These are phyloP conservation scores for Drosophila yakuba DNA, from an alignment of 1,140 invertebrate genomes.

Conservation along the genomic window DNA sequence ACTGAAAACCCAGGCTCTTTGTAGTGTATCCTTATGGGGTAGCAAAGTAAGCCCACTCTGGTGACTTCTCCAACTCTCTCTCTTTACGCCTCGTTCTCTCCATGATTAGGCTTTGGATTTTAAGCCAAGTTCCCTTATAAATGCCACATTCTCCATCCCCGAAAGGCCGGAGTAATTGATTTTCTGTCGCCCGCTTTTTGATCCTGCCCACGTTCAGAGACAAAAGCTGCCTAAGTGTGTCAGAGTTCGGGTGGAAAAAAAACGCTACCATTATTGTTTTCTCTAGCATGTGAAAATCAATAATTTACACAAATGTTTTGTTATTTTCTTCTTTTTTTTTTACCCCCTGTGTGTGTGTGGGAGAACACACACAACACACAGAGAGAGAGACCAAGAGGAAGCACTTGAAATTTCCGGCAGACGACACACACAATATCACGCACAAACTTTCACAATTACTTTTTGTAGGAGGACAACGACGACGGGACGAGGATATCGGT, in stretches of 20 bases:
- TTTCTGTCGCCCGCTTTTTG: slow-evolving; percentile 57
- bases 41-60: slow-evolving; percentile 16
- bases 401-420: slow-evolving; percentile 76
- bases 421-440: slow-evolving; percentile 20
- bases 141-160: slow-evolving; percentile 41
- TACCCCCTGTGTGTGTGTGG: neutral
- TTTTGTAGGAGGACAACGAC: slow-evolving; percentile 41
- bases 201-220: slow-evolving; percentile 8
- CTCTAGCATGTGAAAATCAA: slow-evolving; percentile 68
- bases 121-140: slow-evolving; percentile 72
- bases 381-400: slow-evolving; percentile 48
- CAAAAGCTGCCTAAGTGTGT: slow-evolving; percentile 55
- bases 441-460: slow-evolving; percentile 59
- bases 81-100: slow-evolving; percentile 9
- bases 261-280: slow-evolving; percentile 30
- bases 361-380: neutral
- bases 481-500: slow-evolving; percentile 14
- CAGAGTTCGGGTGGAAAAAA: slow-evolving; percentile 37
- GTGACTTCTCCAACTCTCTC: slow-evolving; percentile 6
- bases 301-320: slow-evolving; percentile 75
- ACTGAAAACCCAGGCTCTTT: slow-evolving; percentile 51
- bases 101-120: slow-evolving; percentile 70
- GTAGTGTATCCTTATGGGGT: slow-evolving; percentile 65
- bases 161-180: slow-evolving; percentile 62
- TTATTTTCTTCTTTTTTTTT: slow-evolving; percentile 22